Evolutionary conservation across 2,888 invertebrate genomes (phyloP), one percentile per base, ranked within the genome.

Genomic region (Rhagium mordax): DNA sequence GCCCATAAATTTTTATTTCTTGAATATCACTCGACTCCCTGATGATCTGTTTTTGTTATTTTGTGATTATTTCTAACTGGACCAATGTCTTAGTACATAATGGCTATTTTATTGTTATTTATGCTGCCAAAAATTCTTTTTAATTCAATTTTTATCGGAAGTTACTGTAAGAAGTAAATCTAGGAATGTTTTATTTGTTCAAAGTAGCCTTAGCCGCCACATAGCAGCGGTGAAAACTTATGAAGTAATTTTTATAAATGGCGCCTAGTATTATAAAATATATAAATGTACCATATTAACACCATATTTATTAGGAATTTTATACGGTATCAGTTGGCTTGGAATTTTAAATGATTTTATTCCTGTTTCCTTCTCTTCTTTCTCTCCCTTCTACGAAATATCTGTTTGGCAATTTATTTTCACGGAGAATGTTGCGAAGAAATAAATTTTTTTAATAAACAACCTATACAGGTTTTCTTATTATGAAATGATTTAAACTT

Each of bases 221-320:
- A 13, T 27, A 16, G 20, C 53, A 18, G 53, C 41, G 33, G 65
- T 33, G 51, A 24, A 16, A 41, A 16, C 48, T 53, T 65, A 53
- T n/a, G 48, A 24, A 53, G 53, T 53, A 65, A 65, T 29, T 53
- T 65, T 65, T 65, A 51, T 64, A 64, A 64, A 27, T 64, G 24
- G 65, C 65, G 65, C 65, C 65, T 65, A 65, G 65, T 65, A 61
- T 61, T 48, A 18, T 10, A 5, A 7, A 16, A 59, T 59, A 49
- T 64, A 24, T 57, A 67, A 47, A 41, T 67, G 55, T 67, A 67
- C 51, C 67, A 67, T 67, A 67, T 67, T 67, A 67, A 67, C 67
- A 41, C 47, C 47, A 57, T 67, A 67, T 67, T 67, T 67, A 57
- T 67, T 53, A 67, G 21, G 65, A 20, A 29, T 65, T 65, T 65